phyloP scores from a whole-genome alignment of 64 coral and sea anemone genomes.

The Hydrozoanthus tunicans region DNA sequence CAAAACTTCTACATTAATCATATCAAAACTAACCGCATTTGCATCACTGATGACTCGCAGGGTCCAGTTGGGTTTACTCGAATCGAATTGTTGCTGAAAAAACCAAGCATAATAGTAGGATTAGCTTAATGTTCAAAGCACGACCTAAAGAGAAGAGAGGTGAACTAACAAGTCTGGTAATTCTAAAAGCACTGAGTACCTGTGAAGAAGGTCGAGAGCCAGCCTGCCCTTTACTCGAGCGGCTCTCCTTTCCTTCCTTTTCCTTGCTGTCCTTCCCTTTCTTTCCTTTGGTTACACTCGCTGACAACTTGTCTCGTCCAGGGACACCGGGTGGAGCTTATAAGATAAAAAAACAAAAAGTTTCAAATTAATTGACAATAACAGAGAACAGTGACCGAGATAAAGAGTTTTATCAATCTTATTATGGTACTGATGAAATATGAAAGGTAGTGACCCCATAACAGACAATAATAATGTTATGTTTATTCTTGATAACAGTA shows the following conservation, averaged over 20 bases:
- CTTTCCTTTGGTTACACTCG: slow-evolving; percentile 64
- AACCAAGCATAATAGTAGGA: no score
- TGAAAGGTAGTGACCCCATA: no score
- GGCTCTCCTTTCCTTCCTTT: slow-evolving; percentile 89
- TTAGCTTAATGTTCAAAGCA: background rate
- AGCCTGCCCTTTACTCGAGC: slow-evolving; percentile 70
- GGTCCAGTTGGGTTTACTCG: slow-evolving; percentile 97
- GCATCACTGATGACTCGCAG: slow-evolving; percentile 87
- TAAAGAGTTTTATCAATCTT: no score
- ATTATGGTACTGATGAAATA: no score
- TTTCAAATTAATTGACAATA: no score
- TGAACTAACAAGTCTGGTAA: background rate
- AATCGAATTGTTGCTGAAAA: slow-evolving; percentile 87
- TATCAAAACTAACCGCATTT: slow-evolving; percentile 72
- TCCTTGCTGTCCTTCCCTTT: slow-evolving; percentile 61
- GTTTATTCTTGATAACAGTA: no score
- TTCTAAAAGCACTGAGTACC: background rate
- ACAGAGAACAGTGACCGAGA: no score
- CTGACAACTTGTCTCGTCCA: slow-evolving; percentile 74
- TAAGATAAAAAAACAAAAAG: background rate
- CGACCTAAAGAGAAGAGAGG: background rate
- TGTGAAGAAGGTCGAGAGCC: slow-evolving; percentile 65
- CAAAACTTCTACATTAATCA: no score
- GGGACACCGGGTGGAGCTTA: slow-evolving; percentile 60
- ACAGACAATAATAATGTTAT: no score